Base-by-base conservation (phyloP, 2,113 vertebrate genomes). In the Actinemys pallida region DNA sequence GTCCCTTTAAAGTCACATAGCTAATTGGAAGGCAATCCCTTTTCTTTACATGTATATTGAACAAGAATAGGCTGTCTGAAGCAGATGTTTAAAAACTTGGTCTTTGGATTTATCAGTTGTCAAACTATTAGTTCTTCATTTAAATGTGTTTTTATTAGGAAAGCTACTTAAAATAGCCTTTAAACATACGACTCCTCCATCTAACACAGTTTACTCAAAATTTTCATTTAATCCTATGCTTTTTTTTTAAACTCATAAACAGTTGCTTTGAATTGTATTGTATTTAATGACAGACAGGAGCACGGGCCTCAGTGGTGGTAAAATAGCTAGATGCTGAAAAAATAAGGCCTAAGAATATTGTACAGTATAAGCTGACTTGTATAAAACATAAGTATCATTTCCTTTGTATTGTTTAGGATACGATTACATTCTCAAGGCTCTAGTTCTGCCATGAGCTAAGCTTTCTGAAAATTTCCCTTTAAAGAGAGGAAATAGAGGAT, bases 401-500 rank as follows among this genome's bases (percentile, higher is more conserved):
- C 57, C 17, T 59, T 50, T 78, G 24, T 83, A 11, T 49, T 83
- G 5, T 56, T 90, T 85, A 72, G 65, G 14, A 47, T 81, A 49
- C 53, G 29, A 35, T 87, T 81, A 42, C 1, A 78, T 13, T 3
- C 6, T 91, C 80, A 31, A 62, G 59, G 29, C 11, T 62, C 27
- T 27, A 86, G 4, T 65, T 86, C 82, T 59, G 31, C 6, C 7
- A 27, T 59, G 29, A 88, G 35, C 16, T 83, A n/a, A 54, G 56
- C 42, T 69, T 17, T 25, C 52, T 62, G 27, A 10, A 86, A 80
- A 83, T 59, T 8, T 45, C 57, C 54, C 35, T 85, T 27, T 54
- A 92, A 84, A 3, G 3, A 39, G 90, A 89, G 27, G 78, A 95
- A 88, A 88, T 42, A 2, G 8, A 89, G 86, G 54, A 16, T 13